These are phyloP conservation scores for Fregetta grallaria DNA, from an alignment of 2,113 vertebrate genomes.

Conservation along the genomic window DNA sequence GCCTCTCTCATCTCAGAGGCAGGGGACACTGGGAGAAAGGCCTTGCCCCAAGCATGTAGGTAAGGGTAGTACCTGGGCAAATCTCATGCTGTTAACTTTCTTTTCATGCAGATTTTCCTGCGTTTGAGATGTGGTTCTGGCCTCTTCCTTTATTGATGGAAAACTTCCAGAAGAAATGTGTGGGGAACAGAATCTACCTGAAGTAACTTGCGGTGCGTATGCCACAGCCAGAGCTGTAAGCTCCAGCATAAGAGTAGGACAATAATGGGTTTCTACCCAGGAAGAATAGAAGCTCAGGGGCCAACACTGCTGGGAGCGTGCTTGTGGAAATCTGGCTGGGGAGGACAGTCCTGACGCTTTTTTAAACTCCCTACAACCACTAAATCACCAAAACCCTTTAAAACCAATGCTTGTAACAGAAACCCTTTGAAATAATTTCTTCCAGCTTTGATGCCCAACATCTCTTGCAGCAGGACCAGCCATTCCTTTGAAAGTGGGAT, in stretches of 20 bases:
- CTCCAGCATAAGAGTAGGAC: neutral
- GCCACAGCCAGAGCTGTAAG: neutral
- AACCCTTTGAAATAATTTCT: neutral
- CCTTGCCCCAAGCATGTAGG: neutral
- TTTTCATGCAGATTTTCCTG: neutral
- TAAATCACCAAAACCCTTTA: neutral
- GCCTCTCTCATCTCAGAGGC: neutral
- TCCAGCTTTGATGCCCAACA: neutral
- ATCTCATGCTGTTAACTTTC: neutral
- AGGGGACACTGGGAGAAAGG: neutral
- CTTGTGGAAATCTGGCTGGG: neutral
- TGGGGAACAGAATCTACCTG: neutral
- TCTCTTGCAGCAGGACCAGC: neutral
- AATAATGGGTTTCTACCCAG: neutral
- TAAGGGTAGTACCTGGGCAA: neutral
- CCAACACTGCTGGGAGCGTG: neutral
- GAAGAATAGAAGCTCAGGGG: neutral
- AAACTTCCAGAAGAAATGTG: neutral
- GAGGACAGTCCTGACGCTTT: neutral
- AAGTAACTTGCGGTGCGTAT: neutral
- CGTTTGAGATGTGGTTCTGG: neutral
- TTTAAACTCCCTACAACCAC: neutral
- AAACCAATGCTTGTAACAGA: neutral
- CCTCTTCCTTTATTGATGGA: neutral
- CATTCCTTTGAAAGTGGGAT: neutral